A percentile compares a stretch with the other conserved stretches of the same genome.
Evolutionary conservation across 2,888 invertebrate genomes (phyloP).

Genomic region (Eutolmus rufibarbis): DNA sequence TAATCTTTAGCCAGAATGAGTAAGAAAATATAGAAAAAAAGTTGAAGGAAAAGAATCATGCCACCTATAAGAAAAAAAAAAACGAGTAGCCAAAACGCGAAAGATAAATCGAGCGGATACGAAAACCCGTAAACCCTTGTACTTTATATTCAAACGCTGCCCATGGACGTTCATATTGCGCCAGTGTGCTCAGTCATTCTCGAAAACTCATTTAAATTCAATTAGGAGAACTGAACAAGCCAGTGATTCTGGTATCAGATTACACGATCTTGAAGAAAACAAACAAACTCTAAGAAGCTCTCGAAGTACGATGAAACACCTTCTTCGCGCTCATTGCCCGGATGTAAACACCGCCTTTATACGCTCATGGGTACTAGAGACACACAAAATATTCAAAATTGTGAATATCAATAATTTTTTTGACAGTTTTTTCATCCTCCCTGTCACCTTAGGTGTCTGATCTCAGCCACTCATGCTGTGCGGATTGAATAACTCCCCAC

Average conservation of each 20-base stretch:
- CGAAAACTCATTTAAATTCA: conserved; percentile 37
- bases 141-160: conserved; percentile 21
- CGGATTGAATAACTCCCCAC: conserved; percentile 46
- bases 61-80: not conserved
- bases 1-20: not conserved
- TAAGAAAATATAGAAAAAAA: not conserved
- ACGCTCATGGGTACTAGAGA: not conserved
- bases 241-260: conserved; percentile 17
- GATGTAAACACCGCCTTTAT: not conserved
- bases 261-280: conserved; percentile 32
- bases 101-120: conserved; percentile 2
- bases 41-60: not conserved
- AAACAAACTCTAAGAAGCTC: conserved; percentile 14
- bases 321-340: not conserved
- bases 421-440: conserved; percentile 46
- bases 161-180: conserved; percentile 20
- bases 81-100: conserved; percentile 21
- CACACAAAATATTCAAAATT: conserved; percentile 55
- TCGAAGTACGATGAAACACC: not conserved
- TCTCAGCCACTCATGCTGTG: conserved; percentile 64
- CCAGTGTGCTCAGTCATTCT: conserved; percentile 28
- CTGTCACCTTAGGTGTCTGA: conserved; percentile 63
- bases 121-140: conserved; percentile 17
- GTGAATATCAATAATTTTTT: conserved; percentile 59
- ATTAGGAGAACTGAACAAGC: conserved; percentile 30